A percentile compares a stretch with the other conserved stretches of the same genome.
Evolutionary conservation across 2,888 invertebrate genomes (phyloP).

Genomic region (Poecilus cupreus): DNA sequence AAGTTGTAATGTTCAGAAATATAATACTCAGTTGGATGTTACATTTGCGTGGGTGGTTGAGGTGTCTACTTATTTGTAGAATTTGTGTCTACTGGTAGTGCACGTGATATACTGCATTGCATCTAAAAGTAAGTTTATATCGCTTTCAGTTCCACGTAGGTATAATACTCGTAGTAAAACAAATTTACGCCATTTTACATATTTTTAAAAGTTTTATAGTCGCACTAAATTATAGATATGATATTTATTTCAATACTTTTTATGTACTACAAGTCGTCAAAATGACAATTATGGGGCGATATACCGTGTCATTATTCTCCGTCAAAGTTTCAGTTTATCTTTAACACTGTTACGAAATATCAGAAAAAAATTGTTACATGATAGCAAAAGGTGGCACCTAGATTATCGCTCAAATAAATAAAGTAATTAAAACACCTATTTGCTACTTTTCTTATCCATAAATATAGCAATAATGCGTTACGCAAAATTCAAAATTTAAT

Average conservation of each 20-base stretch:
- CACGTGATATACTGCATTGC: neutral
- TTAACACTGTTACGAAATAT: conserved; percentile 6
- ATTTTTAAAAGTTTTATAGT: conserved; percentile 29
- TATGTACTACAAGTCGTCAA: conserved; percentile 9
- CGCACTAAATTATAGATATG: conserved; percentile 30
- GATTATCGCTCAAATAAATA: neutral
- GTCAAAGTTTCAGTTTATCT: neutral
- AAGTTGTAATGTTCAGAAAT: neutral
- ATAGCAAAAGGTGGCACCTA: neutral
- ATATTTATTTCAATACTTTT: conserved; percentile 30
- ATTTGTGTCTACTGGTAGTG: conserved; percentile 14
- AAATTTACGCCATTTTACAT: conserved; percentile 39
- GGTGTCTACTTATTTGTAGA: conserved; percentile 15
- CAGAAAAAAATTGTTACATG: conserved; percentile 1
- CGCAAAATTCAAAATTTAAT: too few species aligned
- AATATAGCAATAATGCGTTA: too few species aligned
- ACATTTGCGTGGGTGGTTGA: neutral
- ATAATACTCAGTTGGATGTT: neutral
- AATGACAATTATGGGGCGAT: conserved; percentile 35
- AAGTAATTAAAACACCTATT: conserved; percentile 4
- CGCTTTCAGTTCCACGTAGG: conserved; percentile 14
- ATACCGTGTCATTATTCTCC: conserved; percentile 3
- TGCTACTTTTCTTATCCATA: neutral
- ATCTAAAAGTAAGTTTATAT: conserved; percentile 11
- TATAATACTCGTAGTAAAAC: conserved; percentile 37